Base-by-base conservation (phyloP, 2,888 invertebrate species). In the Kryphioiulus occultus region DNA sequence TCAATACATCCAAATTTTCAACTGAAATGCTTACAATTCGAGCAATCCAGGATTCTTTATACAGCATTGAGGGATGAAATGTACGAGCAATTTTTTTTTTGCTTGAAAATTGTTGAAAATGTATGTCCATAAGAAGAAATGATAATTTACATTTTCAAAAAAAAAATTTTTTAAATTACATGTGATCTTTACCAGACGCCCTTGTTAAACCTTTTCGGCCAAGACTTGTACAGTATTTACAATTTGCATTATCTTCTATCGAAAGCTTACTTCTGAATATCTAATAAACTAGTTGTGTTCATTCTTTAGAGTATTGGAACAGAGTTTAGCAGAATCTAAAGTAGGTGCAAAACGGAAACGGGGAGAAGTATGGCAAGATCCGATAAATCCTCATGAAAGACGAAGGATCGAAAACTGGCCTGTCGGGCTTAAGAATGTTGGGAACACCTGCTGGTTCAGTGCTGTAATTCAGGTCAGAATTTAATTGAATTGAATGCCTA, bases 381-480 rank as follows among this genome's bases (percentile, higher is more conserved):
- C 92, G 2, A 89, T 92, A 47, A 92, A 92, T 89, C 92, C 92
- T 0, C 91, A 92, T 88, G 92, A 92, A 88, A 88, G 90, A 35
- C 89, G 89, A 86, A 44, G 89, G 42, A 89, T 90, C 42, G 91
- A 91, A 1, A 90, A 90, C 82, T 92, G 92, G 91, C 93, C 93
- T 15, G 92, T 92, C 12, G 93, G 93, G 0, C 90, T 93, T 86
- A 92, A 92, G 90, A 93, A 93, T 90, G 92, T 93, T 10, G 93
- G 93, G 86, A 93, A 93, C 88, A 93, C 93, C 0, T 93, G 93
- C 90, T 93, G 93, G 93, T 93, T 93, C 89, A 92, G 92, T 90
- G 92, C 92, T 88, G 92, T 93, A n/a, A 92, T 92, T 87, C 93
- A 93, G 91, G 92, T 92, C 88, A 35, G 85, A 84, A n/a, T 30